Evolutionary conservation across 2,797 vertebrate species (phyloP).

Genomic region (Numenius phaeopus): DNA sequence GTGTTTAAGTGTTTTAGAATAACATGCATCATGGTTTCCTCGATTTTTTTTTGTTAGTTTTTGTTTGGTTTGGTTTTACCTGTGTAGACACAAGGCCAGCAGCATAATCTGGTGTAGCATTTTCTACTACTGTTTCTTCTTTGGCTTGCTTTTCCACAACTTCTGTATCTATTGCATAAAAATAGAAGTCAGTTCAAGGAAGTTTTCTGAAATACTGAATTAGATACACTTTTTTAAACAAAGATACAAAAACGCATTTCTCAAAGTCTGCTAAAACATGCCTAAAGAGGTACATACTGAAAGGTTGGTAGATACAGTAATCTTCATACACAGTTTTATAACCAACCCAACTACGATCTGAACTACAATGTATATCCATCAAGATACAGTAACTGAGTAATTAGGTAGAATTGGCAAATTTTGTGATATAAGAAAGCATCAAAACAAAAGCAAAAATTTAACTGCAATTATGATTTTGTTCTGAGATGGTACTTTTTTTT

Average conservation of each 20-base stretch:
- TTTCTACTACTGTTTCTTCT: conserved; percentile 95
- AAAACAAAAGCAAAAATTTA: background rate
- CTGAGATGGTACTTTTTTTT: background rate
- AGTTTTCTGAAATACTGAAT: background rate
- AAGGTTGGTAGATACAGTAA: background rate
- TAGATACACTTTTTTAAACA: background rate
- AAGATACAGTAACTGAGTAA: background rate
- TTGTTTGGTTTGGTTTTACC: conserved; percentile 75
- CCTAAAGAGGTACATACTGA: background rate
- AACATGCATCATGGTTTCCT: background rate
- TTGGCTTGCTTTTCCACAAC: conserved; percentile 93
- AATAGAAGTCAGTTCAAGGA: background rate
- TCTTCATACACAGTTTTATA: background rate
- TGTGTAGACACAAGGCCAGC: conserved; percentile 96
- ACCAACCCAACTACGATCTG: background rate
- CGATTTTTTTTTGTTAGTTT: background rate
- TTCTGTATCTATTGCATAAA: conserved; percentile 85
- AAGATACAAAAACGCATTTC: background rate
- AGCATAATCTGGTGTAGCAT: conserved; percentile 96
- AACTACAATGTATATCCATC: background rate
- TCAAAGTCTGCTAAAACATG: background rate
- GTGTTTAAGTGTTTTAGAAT: background rate
- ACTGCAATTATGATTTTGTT: background rate
- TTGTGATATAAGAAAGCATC: background rate
- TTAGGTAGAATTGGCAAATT: background rate